A percentile compares a stretch with the other conserved stretches of the same genome.
Evolutionary conservation across 2,888 invertebrate genomes (phyloP).

Genomic region (Clusia tigrina): DNA sequence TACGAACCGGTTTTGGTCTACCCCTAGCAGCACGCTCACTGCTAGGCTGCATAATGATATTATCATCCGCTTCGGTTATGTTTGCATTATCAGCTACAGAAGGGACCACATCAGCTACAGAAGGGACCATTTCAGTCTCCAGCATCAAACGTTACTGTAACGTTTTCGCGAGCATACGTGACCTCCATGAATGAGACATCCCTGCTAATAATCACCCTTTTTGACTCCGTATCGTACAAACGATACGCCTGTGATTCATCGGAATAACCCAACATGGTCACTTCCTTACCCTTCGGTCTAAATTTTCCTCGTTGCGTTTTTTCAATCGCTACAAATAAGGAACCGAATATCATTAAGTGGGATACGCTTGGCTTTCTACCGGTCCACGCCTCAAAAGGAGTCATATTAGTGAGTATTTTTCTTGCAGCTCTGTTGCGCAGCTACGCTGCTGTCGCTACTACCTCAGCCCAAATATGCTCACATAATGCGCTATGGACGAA

Average conservation of each 20-base stretch:
- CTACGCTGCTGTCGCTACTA: conserved; percentile 34
- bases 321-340: conserved; percentile 24
- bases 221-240: background rate
- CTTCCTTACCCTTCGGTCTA: conserved; percentile 7
- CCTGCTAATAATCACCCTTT: too few species aligned
- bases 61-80: too few species aligned
- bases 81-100: too few species aligned
- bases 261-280: conserved; percentile 10
- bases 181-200: too few species aligned
- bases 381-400: conserved; percentile 36
- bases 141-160: too few species aligned
- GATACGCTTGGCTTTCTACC: conserved; percentile 31
- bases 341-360: conserved; percentile 29
- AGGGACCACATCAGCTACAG: too few species aligned
- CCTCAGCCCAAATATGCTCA: conserved; percentile 42
- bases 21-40: too few species aligned
- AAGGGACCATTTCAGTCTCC: too few species aligned
- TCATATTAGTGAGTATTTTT: conserved; percentile 26
- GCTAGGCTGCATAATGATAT: too few species aligned
- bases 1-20: too few species aligned
- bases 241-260: conserved; percentile 6
- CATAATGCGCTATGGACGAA: conserved; percentile 38
- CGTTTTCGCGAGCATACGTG: too few species aligned
- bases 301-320: conserved; percentile 16
- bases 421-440: conserved; percentile 32